phyloP scores from a whole-genome alignment of 2,797 vertebrate genomes.

The Xyrichtys novacula region DNA sequence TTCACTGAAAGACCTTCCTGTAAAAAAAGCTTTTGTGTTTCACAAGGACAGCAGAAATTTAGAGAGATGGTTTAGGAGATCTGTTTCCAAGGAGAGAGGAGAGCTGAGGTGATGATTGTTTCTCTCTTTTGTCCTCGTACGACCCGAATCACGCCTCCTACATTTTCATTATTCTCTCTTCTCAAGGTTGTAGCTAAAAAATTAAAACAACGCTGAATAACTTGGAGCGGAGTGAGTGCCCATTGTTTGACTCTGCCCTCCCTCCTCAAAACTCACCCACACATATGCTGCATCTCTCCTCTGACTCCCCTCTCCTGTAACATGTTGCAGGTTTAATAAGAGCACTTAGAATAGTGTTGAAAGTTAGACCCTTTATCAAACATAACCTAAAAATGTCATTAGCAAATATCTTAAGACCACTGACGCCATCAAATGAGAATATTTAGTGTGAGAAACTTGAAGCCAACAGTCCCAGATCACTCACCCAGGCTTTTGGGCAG shows the following conservation, averaged over 20 bases:
- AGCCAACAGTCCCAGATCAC: conserved; percentile 21
- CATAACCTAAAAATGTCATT: conserved; percentile 35
- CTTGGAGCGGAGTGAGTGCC: conserved; percentile 22
- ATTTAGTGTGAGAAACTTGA: neutral
- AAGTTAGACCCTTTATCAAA: no score
- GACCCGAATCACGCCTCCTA: neutral
- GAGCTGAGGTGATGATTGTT: conserved; percentile 13
- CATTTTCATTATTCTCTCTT: conserved; percentile 21
- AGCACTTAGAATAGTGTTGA: conserved; percentile 6
- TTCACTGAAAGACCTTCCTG: neutral
- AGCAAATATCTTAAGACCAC: conserved; percentile 22
- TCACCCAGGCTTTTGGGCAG: conserved; percentile 96
- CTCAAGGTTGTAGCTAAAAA: conserved; percentile 50
- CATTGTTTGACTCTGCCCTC: conserved; percentile 39
- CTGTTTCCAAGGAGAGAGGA: conserved; percentile 19
- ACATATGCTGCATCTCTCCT: neutral
- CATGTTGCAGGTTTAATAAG: conserved; percentile 15
- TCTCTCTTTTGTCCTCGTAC: conserved; percentile 33
- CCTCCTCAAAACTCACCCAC: conserved; percentile 22
- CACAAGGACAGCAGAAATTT: neutral
- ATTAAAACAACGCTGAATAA: conserved; percentile 15
- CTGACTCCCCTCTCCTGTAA: neutral
- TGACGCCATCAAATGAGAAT: neutral
- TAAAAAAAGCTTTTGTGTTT: neutral
- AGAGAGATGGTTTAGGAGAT: neutral